Evolutionary conservation across 2,888 invertebrate genomes (phyloP).

Genomic region (Hypomecis punctinalis): DNA sequence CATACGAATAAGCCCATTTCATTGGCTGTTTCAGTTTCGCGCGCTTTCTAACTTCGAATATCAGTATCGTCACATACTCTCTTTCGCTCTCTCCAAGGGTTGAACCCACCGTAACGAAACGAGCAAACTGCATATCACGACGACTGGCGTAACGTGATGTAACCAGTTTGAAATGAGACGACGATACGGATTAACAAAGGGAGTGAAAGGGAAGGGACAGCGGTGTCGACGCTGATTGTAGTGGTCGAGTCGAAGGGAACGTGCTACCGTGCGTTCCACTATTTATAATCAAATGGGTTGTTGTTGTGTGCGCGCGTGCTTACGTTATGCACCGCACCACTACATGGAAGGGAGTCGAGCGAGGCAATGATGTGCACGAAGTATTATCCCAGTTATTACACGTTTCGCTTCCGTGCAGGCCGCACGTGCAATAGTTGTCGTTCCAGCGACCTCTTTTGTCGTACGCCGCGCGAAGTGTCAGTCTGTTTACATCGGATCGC

Average conservation of each 20-base stretch:
- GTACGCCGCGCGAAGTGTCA: slow-evolving; percentile 72
- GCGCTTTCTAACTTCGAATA: slow-evolving; percentile 75
- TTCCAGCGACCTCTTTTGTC: slow-evolving; percentile 74
- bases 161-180: slow-evolving; percentile 70
- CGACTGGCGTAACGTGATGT: slow-evolving; percentile 74
- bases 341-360: slow-evolving; percentile 65
- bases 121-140: slow-evolving; percentile 63
- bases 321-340: slow-evolving; percentile 79
- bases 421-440: slow-evolving; percentile 79
- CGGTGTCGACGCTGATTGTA: slow-evolving; percentile 76
- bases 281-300: slow-evolving; percentile 81
- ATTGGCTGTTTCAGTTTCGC: slow-evolving; percentile 79
- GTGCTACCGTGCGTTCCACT: slow-evolving; percentile 84
- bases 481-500: slow-evolving; percentile 80
- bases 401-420: slow-evolving; percentile 77
- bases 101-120: slow-evolving; percentile 52
- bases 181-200: slow-evolving; percentile 43
- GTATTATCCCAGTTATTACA: slow-evolving; percentile 82
- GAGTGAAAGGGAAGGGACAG: slow-evolving; percentile 61
- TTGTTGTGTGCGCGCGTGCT: slow-evolving; percentile 73
- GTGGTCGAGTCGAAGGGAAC: slow-evolving; percentile 82
- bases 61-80: slow-evolving; percentile 55
- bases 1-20: slow-evolving; percentile 60
- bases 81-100: slow-evolving; percentile 61
- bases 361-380: slow-evolving; percentile 83